Base-by-base conservation (phyloP, 2,113 vertebrate species). In the Zeus faber region DNA sequence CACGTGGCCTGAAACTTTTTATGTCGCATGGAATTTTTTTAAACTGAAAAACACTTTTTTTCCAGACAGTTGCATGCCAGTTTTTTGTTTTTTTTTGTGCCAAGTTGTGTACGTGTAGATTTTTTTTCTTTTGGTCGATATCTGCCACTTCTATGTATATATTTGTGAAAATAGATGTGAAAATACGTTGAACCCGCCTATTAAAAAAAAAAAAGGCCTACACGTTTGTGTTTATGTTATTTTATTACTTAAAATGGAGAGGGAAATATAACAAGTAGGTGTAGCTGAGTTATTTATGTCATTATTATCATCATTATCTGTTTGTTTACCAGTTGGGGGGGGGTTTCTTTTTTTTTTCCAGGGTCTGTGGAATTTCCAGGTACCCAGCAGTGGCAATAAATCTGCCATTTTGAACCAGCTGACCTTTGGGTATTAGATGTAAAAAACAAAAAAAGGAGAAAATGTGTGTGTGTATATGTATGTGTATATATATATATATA, bases 131-230 rank as follows among this genome's bases (percentile, higher is more conserved):
- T 57, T 22, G 39, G 5, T 18, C 24, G 27, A 21, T 47, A 43
- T 56, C 24, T 65, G 27, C n/a, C 46, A 29, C 48, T 56, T 52
- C 37, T 49, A 20, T 81, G 67, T 77, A 72, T 47, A 81, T 75
- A 50, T 5, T 39, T 54, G 26, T 77, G 62, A 57, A 60, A 13
- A 67, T 62, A 69, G 11, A 61, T 58, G 49, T 70, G 41, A 52
- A 69, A n/a, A 29, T 24, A 49, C 44, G 63, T 62, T 73, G 23
- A 45, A 52, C 43, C 51, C 26, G 58, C 53, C 27, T 66, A 57
- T 50, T 62, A 57, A 65, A 65, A 40, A 44, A 16, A 9, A 47
- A 47, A 16, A 43, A 5, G 24, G 16, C 23, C 47, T 24, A 35
- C 8, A n/a, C n/a, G n/a, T n/a, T n/a, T n/a, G n/a, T 6, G 20